These are phyloP conservation scores for Cavia porcellus DNA, from an alignment of 2,113 vertebrate species.

Conservation along the genomic window DNA sequence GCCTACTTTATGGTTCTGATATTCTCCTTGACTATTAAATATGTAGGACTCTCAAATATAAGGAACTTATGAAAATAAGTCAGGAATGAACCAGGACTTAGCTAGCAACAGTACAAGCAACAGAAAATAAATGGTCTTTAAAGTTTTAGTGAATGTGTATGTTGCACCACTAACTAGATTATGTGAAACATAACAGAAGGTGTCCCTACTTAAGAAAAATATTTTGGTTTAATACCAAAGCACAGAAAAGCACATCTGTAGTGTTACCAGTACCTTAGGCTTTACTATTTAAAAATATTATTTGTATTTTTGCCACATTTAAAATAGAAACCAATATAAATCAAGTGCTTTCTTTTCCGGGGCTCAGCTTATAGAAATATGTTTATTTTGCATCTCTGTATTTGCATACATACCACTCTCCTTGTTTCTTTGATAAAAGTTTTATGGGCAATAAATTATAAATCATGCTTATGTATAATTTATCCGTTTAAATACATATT, in stretches of 20 bases:
- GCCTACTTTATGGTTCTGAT: slow-evolving; percentile 51
- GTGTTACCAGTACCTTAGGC: slow-evolving; percentile 53
- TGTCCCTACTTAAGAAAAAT: slow-evolving; percentile 30
- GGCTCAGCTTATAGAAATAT: slow-evolving; percentile 74
- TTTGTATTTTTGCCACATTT: slow-evolving; percentile 59
- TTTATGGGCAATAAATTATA: slow-evolving; percentile 89
- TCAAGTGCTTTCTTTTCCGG: slow-evolving; percentile 69
- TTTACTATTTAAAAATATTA: slow-evolving; percentile 43
- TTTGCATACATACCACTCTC: slow-evolving; percentile 84
- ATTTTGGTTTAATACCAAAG: slow-evolving; percentile 69
- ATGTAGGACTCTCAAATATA: slow-evolving; percentile 58
- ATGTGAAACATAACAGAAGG: slow-evolving; percentile 75
- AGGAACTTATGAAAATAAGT: slow-evolving; percentile 71
- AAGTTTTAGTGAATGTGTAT: not conserved
- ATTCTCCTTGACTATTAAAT: slow-evolving; percentile 71
- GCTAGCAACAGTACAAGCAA: slow-evolving; percentile 33
- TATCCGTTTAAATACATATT: slow-evolving; percentile 90
- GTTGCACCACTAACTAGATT: slow-evolving; percentile 57
- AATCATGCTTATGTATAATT: slow-evolving; percentile 88
- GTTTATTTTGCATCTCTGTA: slow-evolving; percentile 82
- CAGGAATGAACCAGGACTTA: slow-evolving; percentile 68
- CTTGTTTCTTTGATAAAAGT: slow-evolving; percentile 89
- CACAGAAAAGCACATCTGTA: slow-evolving; percentile 26
- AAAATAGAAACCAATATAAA: slow-evolving; percentile 61
- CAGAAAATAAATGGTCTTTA: slow-evolving; percentile 60